Evolutionary conservation across 2,888 invertebrate species (phyloP), one percentile per base, ranked within the genome.

Genomic region (Erynnis tages): DNA sequence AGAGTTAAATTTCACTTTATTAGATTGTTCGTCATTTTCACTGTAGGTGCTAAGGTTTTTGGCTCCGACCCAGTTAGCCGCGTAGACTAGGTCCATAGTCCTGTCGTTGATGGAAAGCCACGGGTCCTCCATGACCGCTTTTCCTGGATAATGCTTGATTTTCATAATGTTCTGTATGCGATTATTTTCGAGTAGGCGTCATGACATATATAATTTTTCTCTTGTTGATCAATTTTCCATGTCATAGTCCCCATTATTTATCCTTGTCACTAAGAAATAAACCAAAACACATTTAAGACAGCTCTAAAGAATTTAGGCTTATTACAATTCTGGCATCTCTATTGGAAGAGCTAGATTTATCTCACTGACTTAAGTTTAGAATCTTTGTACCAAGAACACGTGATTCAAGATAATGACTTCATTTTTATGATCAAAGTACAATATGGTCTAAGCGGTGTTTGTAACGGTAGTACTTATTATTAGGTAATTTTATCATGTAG

Each of bases 51-150:
- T 87, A 43, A 92, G 79, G 71, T 91, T 91, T 56, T 88, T 84
- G n/a, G 94, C 92, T 68, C 95, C 94, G 57, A 94, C 91, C 96
- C 96, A 96, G 73, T 95, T 96, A 23, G 95, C 95, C 66, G 95
- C 96, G 77, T 96, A 96, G 38, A 95, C 91, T 43, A 94, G 91
- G 65, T 93, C 94, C 94, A 94, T 93, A 57, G 93, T 92, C 66
- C 91, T 91, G 62, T 93, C 93, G 63, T 91, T 91, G 34, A 93
- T 91, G 60, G 92, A 92, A 69, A 93, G 92, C 74, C 93, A 92
- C 61, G 91, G 91, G 79, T 93, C 93, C 76, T 95, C 95, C 91
- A 94, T 91, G 71, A 95, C 95, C 60, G 94, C 96, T 83, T 94
- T 94, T 60, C 96, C 96, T 34, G 96, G 96, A 79, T 96, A 95